Conservation (phyloP, 2,797 vertebrate species). For the Phoebastria nigripes region DNA sequence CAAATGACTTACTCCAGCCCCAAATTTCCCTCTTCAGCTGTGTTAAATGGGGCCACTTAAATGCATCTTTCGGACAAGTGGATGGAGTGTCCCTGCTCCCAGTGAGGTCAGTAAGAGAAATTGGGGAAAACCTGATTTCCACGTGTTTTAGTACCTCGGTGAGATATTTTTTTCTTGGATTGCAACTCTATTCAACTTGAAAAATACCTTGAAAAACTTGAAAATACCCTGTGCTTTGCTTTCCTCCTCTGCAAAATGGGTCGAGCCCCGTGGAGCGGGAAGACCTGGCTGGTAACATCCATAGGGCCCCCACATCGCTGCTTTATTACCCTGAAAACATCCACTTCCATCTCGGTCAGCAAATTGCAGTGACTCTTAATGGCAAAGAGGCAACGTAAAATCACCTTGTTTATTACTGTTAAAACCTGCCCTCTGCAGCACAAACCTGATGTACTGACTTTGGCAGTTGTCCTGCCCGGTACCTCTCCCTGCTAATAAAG, state of each 20-base stretch:
- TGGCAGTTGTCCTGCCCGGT: background rate
- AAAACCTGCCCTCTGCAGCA: background rate
- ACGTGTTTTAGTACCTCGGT: fast-evolving
- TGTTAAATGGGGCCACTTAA: background rate
- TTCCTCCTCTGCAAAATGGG: background rate
- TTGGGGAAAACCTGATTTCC: background rate
- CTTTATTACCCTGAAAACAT: background rate
- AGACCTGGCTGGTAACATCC: background rate
- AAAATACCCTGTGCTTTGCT: background rate
- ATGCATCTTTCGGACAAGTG: background rate
- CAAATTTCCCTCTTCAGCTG: background rate
- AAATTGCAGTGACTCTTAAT: background rate
- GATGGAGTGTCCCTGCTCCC: background rate
- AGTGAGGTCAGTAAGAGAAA: background rate
- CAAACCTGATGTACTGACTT: background rate
- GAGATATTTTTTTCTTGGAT: background rate
- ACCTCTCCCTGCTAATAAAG: background rate
- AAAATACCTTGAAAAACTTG: background rate
- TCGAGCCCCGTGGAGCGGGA: fast-evolving
- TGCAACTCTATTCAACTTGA: background rate
- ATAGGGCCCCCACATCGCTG: fast-evolving
- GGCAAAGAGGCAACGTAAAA: background rate
- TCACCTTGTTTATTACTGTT: background rate
- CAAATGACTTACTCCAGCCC: background rate
- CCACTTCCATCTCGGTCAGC: background rate